Conservation (phyloP, 2,888 invertebrate species). For the Archips crataeganus region DNA sequence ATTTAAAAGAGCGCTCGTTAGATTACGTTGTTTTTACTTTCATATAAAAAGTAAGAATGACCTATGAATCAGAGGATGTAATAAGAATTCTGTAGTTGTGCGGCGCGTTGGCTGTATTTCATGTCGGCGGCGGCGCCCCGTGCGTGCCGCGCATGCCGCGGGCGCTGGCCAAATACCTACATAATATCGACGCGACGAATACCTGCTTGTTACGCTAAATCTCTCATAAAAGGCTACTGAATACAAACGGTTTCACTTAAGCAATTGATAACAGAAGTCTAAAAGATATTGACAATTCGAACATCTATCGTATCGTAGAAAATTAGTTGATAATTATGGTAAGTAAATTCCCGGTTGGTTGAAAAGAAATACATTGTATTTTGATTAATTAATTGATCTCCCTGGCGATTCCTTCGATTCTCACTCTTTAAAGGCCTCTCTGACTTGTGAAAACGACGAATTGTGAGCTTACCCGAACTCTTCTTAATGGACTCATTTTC, state of each 20-base stretch:
- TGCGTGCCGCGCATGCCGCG: slow-evolving; percentile 33
- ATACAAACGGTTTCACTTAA: slow-evolving; percentile 7
- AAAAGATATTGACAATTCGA: not conserved
- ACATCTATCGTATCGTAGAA: too few relatives aligned
- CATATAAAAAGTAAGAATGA: slow-evolving; percentile 38
- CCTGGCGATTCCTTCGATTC: too few relatives aligned
- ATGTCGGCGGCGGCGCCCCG: slow-evolving; percentile 14
- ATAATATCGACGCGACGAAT: slow-evolving; percentile 8
- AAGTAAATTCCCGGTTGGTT: too few relatives aligned
- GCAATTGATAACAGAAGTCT: not conserved
- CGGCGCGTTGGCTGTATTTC: slow-evolving; percentile 30
- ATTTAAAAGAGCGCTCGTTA: not conserved
- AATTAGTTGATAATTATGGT: too few relatives aligned
- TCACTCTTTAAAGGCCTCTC: too few relatives aligned
- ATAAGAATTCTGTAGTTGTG: slow-evolving; percentile 35
- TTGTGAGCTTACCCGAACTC: too few relatives aligned
- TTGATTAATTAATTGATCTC: too few relatives aligned
- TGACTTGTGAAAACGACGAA: too few relatives aligned
- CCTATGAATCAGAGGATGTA: slow-evolving; percentile 40
- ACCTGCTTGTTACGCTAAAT: slow-evolving; percentile 22
- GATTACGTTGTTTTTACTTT: slow-evolving; percentile 37
- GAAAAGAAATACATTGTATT: too few relatives aligned
- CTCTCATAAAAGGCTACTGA: slow-evolving; percentile 12
- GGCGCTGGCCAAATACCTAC: slow-evolving; percentile 27
- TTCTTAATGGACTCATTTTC: too few relatives aligned